Base-by-base conservation (phyloP, 2,888 invertebrate species). In the Sinotaia quadrata region DNA sequence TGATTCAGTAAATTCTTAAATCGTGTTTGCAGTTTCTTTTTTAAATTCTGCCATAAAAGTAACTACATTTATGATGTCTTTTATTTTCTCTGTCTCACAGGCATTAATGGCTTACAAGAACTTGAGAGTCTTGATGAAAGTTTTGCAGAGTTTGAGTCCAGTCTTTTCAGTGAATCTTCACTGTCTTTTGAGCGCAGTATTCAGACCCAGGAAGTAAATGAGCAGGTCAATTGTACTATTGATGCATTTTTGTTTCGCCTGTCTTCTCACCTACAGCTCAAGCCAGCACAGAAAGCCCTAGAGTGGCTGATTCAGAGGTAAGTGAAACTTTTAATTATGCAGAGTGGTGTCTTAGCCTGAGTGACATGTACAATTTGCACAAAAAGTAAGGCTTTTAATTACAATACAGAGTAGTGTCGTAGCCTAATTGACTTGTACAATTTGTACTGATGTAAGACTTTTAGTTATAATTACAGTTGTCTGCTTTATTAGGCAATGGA, bases 291-390 rank as follows among this genome's bases (percentile, higher is more conserved):
- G 77, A 95, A 97, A 90, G 93, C 96, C 2, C 87, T 99, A 57
- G 99, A 99, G 90, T 99, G 98, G 98, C 91, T 99, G 3, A 92
- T 98, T 56, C 92, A 95, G 82, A 92, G 91, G 89, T 91, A 84
- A 67, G 63, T 0, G 21, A 21, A 18, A 29, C 7, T 44, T n/a
- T n/a, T n/a, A n/a, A n/a, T n/a, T n/a, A n/a, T n/a, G n/a, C n/a
- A n/a, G n/a, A n/a, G n/a, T n/a, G n/a, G n/a, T n/a, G n/a, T n/a
- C n/a, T n/a, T n/a, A n/a, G n/a, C n/a, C n/a, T n/a, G n/a, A n/a
- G n/a, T n/a, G n/a, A n/a, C n/a, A n/a, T n/a, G n/a, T n/a, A n/a
- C n/a, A n/a, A n/a, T n/a, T n/a, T n/a, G n/a, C n/a, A n/a, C n/a
- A n/a, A n/a, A n/a, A n/a, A n/a, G n/a, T n/a, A n/a, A n/a, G n/a